Evolutionary conservation across 2,113 vertebrate species (phyloP), one percentile per base, ranked within the genome.

Genomic region (Trichomycterus rosablanca): DNA sequence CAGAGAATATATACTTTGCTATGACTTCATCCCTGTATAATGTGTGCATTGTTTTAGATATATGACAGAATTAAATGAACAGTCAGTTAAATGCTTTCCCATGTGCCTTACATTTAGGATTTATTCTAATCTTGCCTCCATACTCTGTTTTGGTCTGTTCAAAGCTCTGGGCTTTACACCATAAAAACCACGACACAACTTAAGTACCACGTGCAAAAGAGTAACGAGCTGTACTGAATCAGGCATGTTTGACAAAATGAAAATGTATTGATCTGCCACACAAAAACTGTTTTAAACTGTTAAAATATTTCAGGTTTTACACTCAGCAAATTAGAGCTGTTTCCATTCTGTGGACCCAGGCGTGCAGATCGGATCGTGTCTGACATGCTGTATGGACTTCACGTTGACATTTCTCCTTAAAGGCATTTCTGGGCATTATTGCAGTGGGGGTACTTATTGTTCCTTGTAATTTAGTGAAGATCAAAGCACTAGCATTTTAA

Each of bases 241-340:
- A n/a, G n/a, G n/a, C n/a, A n/a, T n/a, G n/a, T n/a, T n/a, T n/a
- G n/a, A n/a, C n/a, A n/a, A n/a, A n/a, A n/a, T n/a, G n/a, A n/a
- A n/a, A n/a, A n/a, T n/a, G n/a, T n/a, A n/a, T n/a, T n/a, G n/a
- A n/a, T n/a, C n/a, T n/a, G n/a, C n/a, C n/a, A n/a, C n/a, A n/a
- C n/a, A n/a, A n/a, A n/a, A n/a, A n/a, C n/a, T n/a, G n/a, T n/a
- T n/a, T n/a, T n/a, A n/a, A n/a, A n/a, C n/a, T n/a, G n/a, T n/a
- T n/a, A n/a, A n/a, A n/a, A n/a, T 24, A 63, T 45, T 54, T 45
- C n/a, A 54, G 26, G 34, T 35, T 24, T 54, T 54, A 45, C 14
- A 45, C 19, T 26, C 9, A 44, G 18, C 7, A 63, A 44, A 45
- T 63, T 52, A 45, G 23, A 54, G 14, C n/a, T 7, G 26, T 6